Percentiles rank a stretch among this genome's conserved stretches.
These are phyloP conservation scores for Chaetura pelagica DNA, from an alignment of 2,113 vertebrate genomes.

Conservation along the genomic window DNA sequence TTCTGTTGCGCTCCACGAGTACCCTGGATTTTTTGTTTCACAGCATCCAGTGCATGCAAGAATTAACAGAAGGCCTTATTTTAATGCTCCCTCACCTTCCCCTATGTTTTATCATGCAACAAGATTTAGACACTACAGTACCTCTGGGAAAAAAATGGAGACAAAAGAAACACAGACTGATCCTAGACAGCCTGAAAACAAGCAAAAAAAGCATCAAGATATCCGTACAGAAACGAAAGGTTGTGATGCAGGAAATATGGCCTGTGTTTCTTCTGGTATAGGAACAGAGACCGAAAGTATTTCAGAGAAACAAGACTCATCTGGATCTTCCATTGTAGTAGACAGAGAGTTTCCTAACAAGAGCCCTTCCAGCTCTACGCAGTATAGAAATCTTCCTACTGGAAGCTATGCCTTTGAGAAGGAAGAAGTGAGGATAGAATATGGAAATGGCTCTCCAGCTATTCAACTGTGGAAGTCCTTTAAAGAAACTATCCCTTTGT, in stretches of 20 bases:
- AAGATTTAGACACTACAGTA: constrained; percentile 44
- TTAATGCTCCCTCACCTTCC: constrained; percentile 64
- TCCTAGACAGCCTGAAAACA: constrained; percentile 63
- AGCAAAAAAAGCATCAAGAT: constrained; percentile 44
- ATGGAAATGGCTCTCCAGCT: constrained; percentile 55
- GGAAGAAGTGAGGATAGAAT: constrained; percentile 66
- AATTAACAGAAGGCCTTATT: constrained; percentile 58
- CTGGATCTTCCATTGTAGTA: constrained; percentile 43
- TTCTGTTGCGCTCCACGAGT: constrained; percentile 38
- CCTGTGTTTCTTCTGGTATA: constrained; percentile 56
- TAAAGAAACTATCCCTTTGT: constrained; percentile 70
- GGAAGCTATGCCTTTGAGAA: constrained; percentile 70
- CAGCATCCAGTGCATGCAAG: constrained; percentile 54
- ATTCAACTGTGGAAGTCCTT: constrained; percentile 72
- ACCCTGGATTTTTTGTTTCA: constrained; percentile 58
- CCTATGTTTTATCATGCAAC: constrained; percentile 65
- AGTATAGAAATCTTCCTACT: constrained; percentile 45
- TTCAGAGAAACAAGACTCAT: constrained; percentile 32
- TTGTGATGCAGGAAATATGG: constrained; percentile 5
- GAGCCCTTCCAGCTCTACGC: constrained; percentile 34
- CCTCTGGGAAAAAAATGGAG: constrained; percentile 56
- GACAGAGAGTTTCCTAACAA: constrained; percentile 63
- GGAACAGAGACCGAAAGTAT: constrained; percentile 44
- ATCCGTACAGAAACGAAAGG: constrained; percentile 13
- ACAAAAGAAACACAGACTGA: constrained; percentile 71